A percentile compares a stretch with the other conserved stretches of the same genome.
phyloP scores from a whole-genome alignment of 2,113 vertebrate genomes.

The Thamnaconus septentrionalis region DNA sequence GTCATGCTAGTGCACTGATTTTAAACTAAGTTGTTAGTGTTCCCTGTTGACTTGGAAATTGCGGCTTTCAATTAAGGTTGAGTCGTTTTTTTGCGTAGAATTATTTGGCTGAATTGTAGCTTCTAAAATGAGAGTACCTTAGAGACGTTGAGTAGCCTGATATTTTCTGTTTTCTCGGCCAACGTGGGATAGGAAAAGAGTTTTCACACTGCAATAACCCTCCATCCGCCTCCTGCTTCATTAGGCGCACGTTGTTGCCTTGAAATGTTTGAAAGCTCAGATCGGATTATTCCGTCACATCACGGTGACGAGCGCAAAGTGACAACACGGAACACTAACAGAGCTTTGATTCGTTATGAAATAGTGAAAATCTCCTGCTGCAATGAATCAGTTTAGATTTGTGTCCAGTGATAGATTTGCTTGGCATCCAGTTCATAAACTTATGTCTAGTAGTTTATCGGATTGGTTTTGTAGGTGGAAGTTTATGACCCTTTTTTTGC shows the following conservation, averaged over 20 bases:
- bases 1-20: constrained; percentile 58
- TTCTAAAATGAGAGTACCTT: constrained; percentile 7
- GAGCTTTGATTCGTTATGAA: constrained; percentile 42
- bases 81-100: constrained; percentile 13
- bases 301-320: constrained; percentile 8
- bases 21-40: constrained; percentile 56
- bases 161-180: constrained; percentile 11
- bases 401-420: constrained; percentile 55
- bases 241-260: constrained; percentile 9
- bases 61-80: too few relatives aligned
- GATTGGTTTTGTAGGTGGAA: constrained; percentile 49
- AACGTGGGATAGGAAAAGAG: constrained; percentile 14
- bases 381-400: constrained; percentile 53
- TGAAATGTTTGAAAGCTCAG: constrained; percentile 9
- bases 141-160: constrained; percentile 21
- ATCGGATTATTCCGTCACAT: background rate
- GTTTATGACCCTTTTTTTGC: constrained; percentile 48
- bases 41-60: constrained; percentile 48
- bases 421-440: constrained; percentile 57
- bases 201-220: constrained; percentile 5
- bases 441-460: constrained; percentile 50
- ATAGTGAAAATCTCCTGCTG: constrained; percentile 34
- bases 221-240: background rate
- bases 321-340: constrained; percentile 60
- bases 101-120: constrained; percentile 6